phyloP scores from a whole-genome alignment of 2,888 invertebrate species.

The Reticulitermes lucifugus region DNA sequence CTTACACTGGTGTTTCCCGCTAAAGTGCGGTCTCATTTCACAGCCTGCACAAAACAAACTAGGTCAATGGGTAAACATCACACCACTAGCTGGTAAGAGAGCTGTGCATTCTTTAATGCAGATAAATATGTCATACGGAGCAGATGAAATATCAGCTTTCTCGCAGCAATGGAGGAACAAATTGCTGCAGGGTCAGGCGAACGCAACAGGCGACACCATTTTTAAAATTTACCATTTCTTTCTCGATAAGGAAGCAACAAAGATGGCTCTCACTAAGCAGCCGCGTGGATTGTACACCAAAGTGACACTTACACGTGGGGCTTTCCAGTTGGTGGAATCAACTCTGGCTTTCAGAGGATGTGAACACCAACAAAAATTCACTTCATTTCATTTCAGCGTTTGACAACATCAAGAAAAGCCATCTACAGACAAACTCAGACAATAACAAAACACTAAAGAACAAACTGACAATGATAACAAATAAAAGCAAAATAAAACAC shows the following conservation, averaged over 20 bases:
- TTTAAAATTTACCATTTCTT: background rate
- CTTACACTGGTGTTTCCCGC: background rate
- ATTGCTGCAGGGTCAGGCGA: background rate
- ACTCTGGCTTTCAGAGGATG: background rate
- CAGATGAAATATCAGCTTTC: conserved; percentile 10
- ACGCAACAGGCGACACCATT: background rate
- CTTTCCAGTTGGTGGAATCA: background rate
- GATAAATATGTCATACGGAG: background rate
- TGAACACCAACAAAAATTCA: no score
- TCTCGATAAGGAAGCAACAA: background rate
- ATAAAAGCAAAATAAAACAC: no score
- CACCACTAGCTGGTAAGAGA: background rate
- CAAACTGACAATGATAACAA: no score
- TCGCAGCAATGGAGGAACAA: background rate
- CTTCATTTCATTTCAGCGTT: no score
- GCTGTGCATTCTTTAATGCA: background rate
- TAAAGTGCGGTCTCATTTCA: conserved; percentile 2
- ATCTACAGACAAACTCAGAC: no score
- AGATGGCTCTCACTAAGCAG: background rate
- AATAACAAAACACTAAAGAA: no score
- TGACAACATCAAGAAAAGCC: no score
- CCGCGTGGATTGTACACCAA: background rate
- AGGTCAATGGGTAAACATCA: conserved; percentile 12
- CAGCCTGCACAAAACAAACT: background rate
- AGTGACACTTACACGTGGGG: background rate